phyloP scores from a whole-genome alignment of 1,140 invertebrate genomes.

The Trachelipus rathkii region DNA sequence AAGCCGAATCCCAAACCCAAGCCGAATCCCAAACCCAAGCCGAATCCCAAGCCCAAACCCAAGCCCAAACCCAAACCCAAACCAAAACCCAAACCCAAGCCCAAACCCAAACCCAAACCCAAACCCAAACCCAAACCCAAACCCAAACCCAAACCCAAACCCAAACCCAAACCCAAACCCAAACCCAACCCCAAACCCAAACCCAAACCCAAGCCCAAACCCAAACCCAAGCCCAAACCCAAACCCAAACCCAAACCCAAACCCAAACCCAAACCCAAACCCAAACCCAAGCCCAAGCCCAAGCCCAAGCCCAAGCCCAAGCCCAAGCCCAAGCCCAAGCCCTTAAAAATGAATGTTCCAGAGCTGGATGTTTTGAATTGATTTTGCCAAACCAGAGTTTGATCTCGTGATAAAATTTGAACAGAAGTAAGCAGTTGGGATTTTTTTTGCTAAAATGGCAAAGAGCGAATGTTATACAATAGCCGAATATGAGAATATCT shows the following conservation, averaged over 20 bases:
- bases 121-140: slow-evolving; percentile 29
- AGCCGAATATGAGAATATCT: no score
- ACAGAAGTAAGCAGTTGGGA: no score
- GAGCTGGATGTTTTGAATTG: no score
- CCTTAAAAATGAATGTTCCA: no score
- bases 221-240: slow-evolving; percentile 28
- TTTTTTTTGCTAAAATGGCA: no score
- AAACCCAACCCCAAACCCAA: no score
- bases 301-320: slow-evolving; percentile 16
- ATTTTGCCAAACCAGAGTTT: no score
- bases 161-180: slow-evolving; percentile 25
- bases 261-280: slow-evolving; percentile 27
- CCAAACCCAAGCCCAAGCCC: slow-evolving; percentile 1
- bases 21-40: no score
- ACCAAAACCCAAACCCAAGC: no score
- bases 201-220: slow-evolving; percentile 27
- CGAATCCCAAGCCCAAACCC: slow-evolving; percentile 18
- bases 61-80: slow-evolving; percentile 29
- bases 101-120: slow-evolving; percentile 23
- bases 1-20: slow-evolving; percentile 9
- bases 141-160: slow-evolving; percentile 27
- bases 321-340: slow-evolving; percentile 16
- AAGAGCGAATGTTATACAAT: no score
- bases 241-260: slow-evolving; percentile 27
- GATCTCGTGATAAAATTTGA: no score